Conservation (phyloP, 2,888 invertebrate species). For the Agrochola lychnidis region DNA sequence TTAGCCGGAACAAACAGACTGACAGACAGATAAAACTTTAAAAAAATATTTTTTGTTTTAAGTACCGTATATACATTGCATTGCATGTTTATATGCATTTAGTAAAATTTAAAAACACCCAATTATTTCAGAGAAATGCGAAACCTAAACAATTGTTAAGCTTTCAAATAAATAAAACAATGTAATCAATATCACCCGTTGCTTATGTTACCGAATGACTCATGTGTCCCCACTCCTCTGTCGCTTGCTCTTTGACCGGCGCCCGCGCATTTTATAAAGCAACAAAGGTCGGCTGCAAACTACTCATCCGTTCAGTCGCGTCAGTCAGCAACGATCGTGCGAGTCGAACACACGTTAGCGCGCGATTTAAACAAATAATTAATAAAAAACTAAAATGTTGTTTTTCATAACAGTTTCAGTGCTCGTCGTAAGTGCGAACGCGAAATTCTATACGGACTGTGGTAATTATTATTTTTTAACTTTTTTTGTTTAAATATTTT, state of each 20-base stretch:
- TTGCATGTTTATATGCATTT: too few relatives aligned
- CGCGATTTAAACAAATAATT: slow-evolving; percentile 71
- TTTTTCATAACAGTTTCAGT: slow-evolving; percentile 77
- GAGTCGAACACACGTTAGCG: slow-evolving; percentile 86
- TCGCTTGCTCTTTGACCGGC: slow-evolving; percentile 82
- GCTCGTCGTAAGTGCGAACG: slow-evolving; percentile 82
- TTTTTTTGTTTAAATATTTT: slow-evolving; percentile 7
- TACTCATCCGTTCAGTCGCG: slow-evolving; percentile 73
- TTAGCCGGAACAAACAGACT: too few relatives aligned
- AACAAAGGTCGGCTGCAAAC: slow-evolving; percentile 82
- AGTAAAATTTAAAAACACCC: background rate
- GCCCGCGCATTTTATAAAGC: slow-evolving; percentile 84
- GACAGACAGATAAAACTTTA: too few relatives aligned
- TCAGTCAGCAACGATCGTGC: slow-evolving; percentile 82
- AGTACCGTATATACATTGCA: too few relatives aligned
- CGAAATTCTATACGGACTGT: slow-evolving; percentile 87
- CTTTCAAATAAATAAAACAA: slow-evolving; percentile 27
- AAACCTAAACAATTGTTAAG: background rate
- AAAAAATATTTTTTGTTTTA: too few relatives aligned
- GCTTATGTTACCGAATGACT: slow-evolving; percentile 6
- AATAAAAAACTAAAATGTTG: slow-evolving; percentile 77
- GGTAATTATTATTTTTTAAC: slow-evolving; percentile 74
- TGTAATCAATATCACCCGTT: slow-evolving; percentile 17
- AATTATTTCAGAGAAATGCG: background rate
- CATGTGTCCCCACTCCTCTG: slow-evolving; percentile 56